phyloP scores from a whole-genome alignment of 1,140 invertebrate genomes.

The Temnothorax nylanderi region DNA sequence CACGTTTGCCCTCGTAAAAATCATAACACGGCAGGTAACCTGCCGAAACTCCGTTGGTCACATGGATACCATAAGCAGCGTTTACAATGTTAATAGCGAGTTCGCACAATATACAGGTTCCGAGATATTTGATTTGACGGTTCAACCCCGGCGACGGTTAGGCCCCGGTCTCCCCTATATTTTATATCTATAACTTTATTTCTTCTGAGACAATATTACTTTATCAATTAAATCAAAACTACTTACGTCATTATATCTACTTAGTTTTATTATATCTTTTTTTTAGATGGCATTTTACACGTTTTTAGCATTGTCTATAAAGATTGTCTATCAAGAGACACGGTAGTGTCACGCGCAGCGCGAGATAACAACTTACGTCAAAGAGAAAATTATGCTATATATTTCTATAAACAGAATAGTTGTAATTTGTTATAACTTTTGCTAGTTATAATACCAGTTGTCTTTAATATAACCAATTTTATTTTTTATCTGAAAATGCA shows the following conservation, averaged over 20 bases:
- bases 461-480: not conserved
- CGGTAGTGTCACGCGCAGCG: too few species aligned
- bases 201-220: not conserved
- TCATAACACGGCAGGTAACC: too few species aligned
- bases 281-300: not conserved
- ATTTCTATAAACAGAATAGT: not conserved
- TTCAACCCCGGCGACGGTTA: too few species aligned
- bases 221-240: not conserved
- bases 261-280: not conserved
- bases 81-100: too few species aligned
- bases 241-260: not conserved
- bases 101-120: too few species aligned
- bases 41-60: too few species aligned
- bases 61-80: too few species aligned
- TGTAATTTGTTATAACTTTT: not conserved
- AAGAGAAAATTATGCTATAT: not conserved
- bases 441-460: not conserved
- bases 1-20: too few species aligned
- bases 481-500: not conserved
- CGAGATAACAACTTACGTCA: not conserved
- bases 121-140: too few species aligned
- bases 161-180: too few species aligned
- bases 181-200: not conserved
- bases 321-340: not conserved
- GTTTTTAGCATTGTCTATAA: not conserved